Conservation (phyloP, 2,797 vertebrate species). For the Channa striata region DNA sequence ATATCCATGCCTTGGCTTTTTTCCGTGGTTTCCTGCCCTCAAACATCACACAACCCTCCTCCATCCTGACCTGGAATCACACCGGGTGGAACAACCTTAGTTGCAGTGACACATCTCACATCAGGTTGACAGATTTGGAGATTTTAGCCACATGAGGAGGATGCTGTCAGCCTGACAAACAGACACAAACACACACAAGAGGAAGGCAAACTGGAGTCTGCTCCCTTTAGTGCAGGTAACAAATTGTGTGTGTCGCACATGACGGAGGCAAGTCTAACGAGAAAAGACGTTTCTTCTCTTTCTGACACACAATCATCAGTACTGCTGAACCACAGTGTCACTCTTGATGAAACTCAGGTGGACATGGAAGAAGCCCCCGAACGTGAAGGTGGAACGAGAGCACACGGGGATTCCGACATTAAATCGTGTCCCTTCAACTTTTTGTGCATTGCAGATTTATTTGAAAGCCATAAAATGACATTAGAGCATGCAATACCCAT, state of each 20-base stretch:
- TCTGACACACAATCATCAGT: too few species aligned
- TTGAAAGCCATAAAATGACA: too few species aligned
- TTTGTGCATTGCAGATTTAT: too few species aligned
- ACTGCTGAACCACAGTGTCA: too few species aligned
- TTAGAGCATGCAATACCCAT: too few species aligned
- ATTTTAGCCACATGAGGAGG: neutral
- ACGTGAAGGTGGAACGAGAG: too few species aligned
- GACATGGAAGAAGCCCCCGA: neutral
- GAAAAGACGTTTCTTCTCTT: neutral
- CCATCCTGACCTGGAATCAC: neutral
- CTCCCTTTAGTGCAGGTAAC: neutral
- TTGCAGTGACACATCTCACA: neutral
- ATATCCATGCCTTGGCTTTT: too few species aligned
- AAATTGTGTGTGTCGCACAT: neutral
- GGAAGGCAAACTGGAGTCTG: too few species aligned
- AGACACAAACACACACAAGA: too few species aligned
- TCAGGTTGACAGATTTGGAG: neutral
- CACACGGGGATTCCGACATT: neutral
- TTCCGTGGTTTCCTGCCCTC: too few species aligned
- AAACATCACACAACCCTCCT: neutral
- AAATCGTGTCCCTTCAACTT: too few species aligned
- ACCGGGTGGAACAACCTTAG: too few species aligned
- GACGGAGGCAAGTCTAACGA: neutral
- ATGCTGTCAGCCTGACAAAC: conserved; percentile 1
- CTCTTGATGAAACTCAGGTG: conserved; percentile 15